A percentile compares a stretch with the other conserved stretches of the same genome.
Conservation (phyloP, 2,888 invertebrate genomes). For the Tipula confusa region DNA sequence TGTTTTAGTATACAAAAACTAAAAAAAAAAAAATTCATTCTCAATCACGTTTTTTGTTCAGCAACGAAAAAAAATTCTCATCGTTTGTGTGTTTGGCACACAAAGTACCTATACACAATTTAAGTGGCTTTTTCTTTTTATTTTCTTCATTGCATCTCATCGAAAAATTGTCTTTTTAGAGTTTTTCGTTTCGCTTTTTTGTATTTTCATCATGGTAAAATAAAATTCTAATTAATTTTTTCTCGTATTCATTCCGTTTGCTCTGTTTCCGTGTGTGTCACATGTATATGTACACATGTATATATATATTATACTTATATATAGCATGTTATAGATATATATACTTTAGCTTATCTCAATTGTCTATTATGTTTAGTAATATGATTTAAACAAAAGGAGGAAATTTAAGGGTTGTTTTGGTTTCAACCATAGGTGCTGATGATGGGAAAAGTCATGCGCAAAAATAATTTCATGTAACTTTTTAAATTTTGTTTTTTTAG, state of each 20-base stretch:
- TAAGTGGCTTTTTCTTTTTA: constrained; percentile 1
- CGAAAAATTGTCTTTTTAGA: constrained; percentile 4
- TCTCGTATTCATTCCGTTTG: not conserved
- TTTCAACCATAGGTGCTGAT: not conserved
- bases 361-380: not conserved
- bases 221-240: constrained; percentile 20
- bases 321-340: not conserved
- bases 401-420: constrained; percentile 20
- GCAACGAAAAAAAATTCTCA: not conserved
- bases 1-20: not conserved
- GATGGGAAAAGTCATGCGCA: not conserved
- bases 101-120: constrained; percentile 1
- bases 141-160: not conserved
- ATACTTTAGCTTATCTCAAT: not conserved
- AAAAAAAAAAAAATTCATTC: not conserved
- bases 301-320: not conserved
- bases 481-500: not conserved
- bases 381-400: not conserved
- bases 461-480: not conserved
- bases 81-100: constrained; percentile 5
- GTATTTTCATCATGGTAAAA: not conserved
- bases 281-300: not conserved
- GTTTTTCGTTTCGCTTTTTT: not conserved
- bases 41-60: constrained; percentile 20
- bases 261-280: not conserved